A percentile compares a stretch with the other conserved stretches of the same genome.
Conservation (phyloP, 2,888 invertebrate genomes). For the Mythimna pallens region DNA sequence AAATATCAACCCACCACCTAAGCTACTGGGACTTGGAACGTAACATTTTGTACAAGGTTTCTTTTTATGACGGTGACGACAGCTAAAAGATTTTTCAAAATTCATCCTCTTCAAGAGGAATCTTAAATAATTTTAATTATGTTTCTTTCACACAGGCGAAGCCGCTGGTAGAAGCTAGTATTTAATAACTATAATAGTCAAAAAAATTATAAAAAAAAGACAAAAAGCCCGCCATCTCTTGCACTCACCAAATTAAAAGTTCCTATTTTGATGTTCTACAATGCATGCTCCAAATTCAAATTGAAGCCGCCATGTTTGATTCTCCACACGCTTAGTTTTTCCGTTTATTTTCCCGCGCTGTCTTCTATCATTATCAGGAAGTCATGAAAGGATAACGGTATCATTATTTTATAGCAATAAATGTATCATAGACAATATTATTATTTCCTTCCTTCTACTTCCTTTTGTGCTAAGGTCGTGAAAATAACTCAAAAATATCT, state of each 20-base stretch:
- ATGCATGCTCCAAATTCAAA: neutral
- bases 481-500: slow-evolving; percentile 48
- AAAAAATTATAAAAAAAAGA: too few species aligned
- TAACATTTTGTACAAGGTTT: too few species aligned
- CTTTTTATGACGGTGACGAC: too few species aligned
- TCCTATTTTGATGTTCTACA: neutral
- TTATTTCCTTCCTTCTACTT: slow-evolving; percentile 41
- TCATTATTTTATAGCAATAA: slow-evolving; percentile 18
- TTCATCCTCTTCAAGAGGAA: too few species aligned
- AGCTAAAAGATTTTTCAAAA: too few species aligned
- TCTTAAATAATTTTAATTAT: too few species aligned
- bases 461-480: slow-evolving; percentile 42
- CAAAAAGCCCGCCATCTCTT: too few species aligned
- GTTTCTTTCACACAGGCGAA: too few species aligned
- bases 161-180: too few species aligned
- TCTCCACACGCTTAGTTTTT: slow-evolving; percentile 13
- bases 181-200: too few species aligned
- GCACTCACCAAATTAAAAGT: neutral
- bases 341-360: slow-evolving; percentile 10
- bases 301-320: neutral
- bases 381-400: slow-evolving; percentile 25
- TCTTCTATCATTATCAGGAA: slow-evolving; percentile 14
- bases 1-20: too few species aligned
- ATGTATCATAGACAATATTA: slow-evolving; percentile 38
- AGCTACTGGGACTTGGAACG: too few species aligned